Base-by-base conservation (phyloP, 2,797 vertebrate species). In the Amblyopsis hoosieri region DNA sequence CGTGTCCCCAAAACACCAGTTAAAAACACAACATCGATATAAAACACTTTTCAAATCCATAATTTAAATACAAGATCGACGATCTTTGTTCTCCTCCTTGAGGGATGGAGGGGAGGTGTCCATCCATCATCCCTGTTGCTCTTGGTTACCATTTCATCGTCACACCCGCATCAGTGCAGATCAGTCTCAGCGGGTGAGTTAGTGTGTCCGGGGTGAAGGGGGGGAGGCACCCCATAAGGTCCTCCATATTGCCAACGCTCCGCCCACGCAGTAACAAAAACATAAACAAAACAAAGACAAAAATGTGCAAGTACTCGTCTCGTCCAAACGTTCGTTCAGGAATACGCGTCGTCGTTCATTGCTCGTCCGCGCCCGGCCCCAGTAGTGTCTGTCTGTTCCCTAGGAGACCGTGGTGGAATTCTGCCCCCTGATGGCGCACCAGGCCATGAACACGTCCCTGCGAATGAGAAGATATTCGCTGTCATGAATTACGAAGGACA, bases 381-480 rank as follows among this genome's bases (percentile, higher is more conserved):
- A 5, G 49, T 5, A 19, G 11, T 3, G 48, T 69, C 63, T 3
- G 48, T 69, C 63, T 51, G 3, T 10, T 19, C 14, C 69, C 76
- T 93, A 94, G 84, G 91, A 87, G 66, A 96, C 92, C 0, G 94
- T 94, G 63, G 95, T 90, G 67, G 93, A 91, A 86, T 87, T 95
- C 77, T 94, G 92, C 71, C 91, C 93, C 78, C 95, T 89, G 79
- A 95, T 93, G 47, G 94, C 92, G 46, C 96, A 91, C 95, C 95
- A 97, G 60, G 95, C 94, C 87, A 94, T 91, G 87, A 97, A 97
- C 59, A 95, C 94, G 3, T 97, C 95, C 85, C 96, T 97, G 90
- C 0, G n/a, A 54, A 59, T 9, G 56, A 60, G 19, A 12, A 46
- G 8, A 42, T 23, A 53, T 1, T 37, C 7, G 1, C 6, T 37